phyloP scores from a whole-genome alignment of 2,797 vertebrate genomes.

The Carapus acus region DNA sequence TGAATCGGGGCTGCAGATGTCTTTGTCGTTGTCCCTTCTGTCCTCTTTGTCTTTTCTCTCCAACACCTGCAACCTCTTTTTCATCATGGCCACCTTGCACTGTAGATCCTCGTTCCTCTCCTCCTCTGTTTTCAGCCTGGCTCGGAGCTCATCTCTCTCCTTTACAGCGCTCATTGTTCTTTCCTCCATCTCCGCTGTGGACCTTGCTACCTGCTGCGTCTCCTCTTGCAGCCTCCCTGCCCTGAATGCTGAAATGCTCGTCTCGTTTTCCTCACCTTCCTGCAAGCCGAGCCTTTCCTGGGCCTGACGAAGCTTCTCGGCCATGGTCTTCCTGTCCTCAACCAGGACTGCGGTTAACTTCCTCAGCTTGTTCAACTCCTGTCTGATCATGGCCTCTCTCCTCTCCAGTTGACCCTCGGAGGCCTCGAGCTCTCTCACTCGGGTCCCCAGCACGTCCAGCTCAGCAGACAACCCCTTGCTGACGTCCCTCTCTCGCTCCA shows the following conservation, averaged over 20 bases:
- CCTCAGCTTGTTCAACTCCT: constrained; percentile 90
- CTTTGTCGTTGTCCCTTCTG: constrained; percentile 75
- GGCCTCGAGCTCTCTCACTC: constrained; percentile 85
- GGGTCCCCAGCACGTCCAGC: constrained; percentile 79
- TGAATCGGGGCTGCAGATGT: constrained; percentile 64
- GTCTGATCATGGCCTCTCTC: constrained; percentile 83
- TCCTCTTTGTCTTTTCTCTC: constrained; percentile 75
- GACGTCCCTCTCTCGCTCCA: constrained; percentile 85
- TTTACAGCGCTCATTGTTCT: constrained; percentile 77
- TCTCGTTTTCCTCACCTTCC: constrained; percentile 80
- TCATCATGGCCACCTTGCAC: constrained; percentile 82
- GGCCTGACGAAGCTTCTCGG: constrained; percentile 84
- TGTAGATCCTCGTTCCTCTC: constrained; percentile 84
- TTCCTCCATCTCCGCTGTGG: constrained; percentile 86
- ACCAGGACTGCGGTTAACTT: constrained; percentile 90
- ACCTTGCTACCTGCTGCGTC: constrained; percentile 80
- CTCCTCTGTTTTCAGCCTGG: constrained; percentile 83
- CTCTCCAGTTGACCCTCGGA: constrained; percentile 81
- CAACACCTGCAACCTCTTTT: constrained; percentile 81
- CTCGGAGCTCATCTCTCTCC: constrained; percentile 85
- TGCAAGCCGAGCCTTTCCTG: constrained; percentile 84
- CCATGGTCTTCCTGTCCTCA: constrained; percentile 88
- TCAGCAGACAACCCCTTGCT: constrained; percentile 83
- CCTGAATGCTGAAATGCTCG: constrained; percentile 79
- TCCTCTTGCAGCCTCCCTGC: constrained; percentile 88